Conservation (phyloP, 2,888 invertebrate species). For the Eurytoma adleriae region DNA sequence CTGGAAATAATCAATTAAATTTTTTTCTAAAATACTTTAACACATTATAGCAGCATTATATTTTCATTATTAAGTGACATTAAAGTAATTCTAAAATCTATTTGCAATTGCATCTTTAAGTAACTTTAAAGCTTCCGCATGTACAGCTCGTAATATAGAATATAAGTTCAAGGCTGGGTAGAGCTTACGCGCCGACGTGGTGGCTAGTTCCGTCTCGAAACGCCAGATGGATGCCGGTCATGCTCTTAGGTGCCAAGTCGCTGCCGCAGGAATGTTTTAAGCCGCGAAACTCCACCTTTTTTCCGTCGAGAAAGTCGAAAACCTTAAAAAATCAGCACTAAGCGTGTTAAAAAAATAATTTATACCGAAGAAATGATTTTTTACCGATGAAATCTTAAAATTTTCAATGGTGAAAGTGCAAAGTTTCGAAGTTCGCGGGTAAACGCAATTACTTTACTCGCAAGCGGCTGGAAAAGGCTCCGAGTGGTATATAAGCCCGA, state of each 20-base stretch:
- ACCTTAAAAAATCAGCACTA: too few species aligned
- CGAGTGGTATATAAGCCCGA: slow-evolving; percentile 65
- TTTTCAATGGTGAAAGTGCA: too few species aligned
- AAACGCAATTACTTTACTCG: slow-evolving; percentile 13
- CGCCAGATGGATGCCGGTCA: slow-evolving; percentile 50
- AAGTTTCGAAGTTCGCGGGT: slow-evolving; percentile 50
- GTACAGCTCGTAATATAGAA: not conserved
- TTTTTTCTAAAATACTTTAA: too few species aligned
- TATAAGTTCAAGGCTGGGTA: slow-evolving; percentile 44
- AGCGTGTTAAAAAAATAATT: not conserved
- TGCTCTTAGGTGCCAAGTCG: not conserved
- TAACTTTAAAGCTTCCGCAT: slow-evolving; percentile 24
- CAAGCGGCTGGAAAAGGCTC: slow-evolving; percentile 38
- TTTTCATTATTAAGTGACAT: too few species aligned
- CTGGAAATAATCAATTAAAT: too few species aligned
- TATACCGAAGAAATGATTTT: not conserved
- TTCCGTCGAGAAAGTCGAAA: not conserved
- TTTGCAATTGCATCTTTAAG: not conserved
- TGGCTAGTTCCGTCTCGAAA: not conserved
- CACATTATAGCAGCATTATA: too few species aligned
- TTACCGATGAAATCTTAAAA: not conserved
- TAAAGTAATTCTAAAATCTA: too few species aligned
- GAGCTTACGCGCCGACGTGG: slow-evolving; percentile 9
- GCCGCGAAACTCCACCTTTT: not conserved
- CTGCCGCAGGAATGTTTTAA: not conserved